These are phyloP conservation scores for Calypte anna DNA, from an alignment of 2,113 vertebrate species.

Conservation along the genomic window DNA sequence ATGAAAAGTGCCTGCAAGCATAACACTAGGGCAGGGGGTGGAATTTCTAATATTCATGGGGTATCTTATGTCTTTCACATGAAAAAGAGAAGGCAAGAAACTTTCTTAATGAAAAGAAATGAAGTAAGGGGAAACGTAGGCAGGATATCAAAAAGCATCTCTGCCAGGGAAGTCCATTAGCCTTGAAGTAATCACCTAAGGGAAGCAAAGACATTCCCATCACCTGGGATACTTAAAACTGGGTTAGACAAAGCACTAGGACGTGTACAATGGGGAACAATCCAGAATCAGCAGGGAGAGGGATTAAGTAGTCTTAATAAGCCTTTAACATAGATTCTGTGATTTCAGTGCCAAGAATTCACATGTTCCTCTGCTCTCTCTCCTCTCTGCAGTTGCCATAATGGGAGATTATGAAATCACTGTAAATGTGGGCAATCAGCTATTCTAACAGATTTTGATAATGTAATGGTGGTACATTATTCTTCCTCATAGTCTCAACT, in stretches of 20 bases:
- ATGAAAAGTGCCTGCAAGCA: neutral
- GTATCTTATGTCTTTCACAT: neutral
- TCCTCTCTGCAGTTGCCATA: constrained; percentile 13
- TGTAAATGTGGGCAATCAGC: constrained; percentile 38
- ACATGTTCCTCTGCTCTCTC: neutral
- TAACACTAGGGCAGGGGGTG: neutral
- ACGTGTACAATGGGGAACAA: constrained; percentile 36
- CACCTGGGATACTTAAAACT: constrained; percentile 1
- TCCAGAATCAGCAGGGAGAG: constrained; percentile 49
- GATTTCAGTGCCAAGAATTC: constrained; percentile 50
- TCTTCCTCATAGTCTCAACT: neutral
- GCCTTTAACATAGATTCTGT: constrained; percentile 33
- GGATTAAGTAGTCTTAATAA: constrained; percentile 58
- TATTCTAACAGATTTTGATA: constrained; percentile 19
- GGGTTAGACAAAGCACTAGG: constrained; percentile 57
- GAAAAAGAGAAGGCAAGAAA: neutral
- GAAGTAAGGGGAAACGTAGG: constrained; percentile 13
- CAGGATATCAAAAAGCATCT: neutral
- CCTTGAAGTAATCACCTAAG: constrained; percentile 58
- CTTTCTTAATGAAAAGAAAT: constrained; percentile 18
- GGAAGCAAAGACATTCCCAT: constrained; percentile 20
- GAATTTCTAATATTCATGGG: neutral
- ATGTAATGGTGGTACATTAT: neutral
- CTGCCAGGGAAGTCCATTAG: constrained; percentile 25
- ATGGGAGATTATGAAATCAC: constrained; percentile 48